phyloP scores from a whole-genome alignment of 2,888 invertebrate genomes.

The Caradrina clavipalpis region DNA sequence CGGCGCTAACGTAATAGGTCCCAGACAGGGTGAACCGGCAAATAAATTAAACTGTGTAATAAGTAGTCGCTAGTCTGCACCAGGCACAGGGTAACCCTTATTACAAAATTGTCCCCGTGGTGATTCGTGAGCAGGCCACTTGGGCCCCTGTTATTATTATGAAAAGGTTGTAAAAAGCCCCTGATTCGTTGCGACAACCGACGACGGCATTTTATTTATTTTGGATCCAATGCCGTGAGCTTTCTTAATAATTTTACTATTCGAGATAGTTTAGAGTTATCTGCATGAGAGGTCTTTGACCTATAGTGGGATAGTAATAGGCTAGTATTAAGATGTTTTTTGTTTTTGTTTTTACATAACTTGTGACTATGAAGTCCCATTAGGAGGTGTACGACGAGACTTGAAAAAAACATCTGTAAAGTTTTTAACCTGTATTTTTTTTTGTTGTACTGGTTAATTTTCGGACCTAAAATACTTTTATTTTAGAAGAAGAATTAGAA shows the following conservation, averaged over 20 bases:
- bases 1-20: conserved; percentile 73
- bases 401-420: no score
- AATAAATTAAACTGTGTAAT: conserved; percentile 87
- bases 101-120: conserved; percentile 84
- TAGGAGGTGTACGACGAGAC: no score
- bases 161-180: conserved; percentile 45
- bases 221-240: conserved; percentile 11
- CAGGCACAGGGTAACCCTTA: conserved; percentile 78
- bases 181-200: conserved; percentile 14
- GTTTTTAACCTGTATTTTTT: no score
- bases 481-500: no score
- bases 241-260: conserved; percentile 8
- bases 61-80: conserved; percentile 80
- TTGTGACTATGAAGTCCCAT: no score
- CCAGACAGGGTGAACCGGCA: conserved; percentile 79
- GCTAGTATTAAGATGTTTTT: no score
- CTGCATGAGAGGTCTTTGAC: no score
- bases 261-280: background rate
- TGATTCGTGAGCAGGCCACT: conserved; percentile 80
- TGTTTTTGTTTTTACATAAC: no score
- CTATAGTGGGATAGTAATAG: no score
- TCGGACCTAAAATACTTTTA: no score
- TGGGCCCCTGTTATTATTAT: conserved; percentile 71
- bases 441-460: no score
- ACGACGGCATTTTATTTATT: conserved; percentile 22